phyloP scores from a whole-genome alignment of 2,113 vertebrate genomes.

The Ptyas mucosa region DNA sequence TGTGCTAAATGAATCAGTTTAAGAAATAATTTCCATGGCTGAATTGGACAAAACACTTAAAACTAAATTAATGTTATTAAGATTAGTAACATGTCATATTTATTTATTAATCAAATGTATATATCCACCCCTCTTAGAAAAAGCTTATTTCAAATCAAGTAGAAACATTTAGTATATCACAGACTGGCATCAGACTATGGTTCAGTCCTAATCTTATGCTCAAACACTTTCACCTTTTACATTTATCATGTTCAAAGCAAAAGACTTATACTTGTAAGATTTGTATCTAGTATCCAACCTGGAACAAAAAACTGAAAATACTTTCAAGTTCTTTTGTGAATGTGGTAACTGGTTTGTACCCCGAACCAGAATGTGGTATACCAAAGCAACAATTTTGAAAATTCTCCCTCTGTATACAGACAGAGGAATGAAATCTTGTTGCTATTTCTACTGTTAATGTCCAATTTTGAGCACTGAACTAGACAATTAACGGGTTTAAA shows the following conservation, averaged over 20 bases:
- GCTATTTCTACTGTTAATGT: not conserved
- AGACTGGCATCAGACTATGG: not conserved
- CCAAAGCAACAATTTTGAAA: not conserved
- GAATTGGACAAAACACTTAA: not conserved
- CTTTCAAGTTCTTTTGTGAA: not conserved
- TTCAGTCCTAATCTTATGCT: not conserved
- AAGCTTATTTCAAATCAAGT: not conserved
- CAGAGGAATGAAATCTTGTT: not conserved
- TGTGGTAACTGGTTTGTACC: not conserved
- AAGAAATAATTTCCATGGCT: slow-evolving; percentile 5
- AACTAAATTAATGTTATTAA: not conserved
- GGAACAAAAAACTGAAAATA: not conserved
- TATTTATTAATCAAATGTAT: not conserved
- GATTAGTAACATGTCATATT: not conserved
- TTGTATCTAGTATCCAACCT: not conserved
- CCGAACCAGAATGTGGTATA: not conserved
- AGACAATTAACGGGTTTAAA: not conserved
- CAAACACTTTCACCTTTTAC: not conserved
- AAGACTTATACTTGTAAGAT: not conserved
- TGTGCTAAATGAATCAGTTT: slow-evolving; percentile 35
- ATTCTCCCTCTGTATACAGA: not conserved
- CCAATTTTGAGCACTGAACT: not conserved
- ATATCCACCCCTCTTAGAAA: not conserved
- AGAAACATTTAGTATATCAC: not conserved
- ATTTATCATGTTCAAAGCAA: not conserved